Evolutionary conservation across 1,140 invertebrate genomes (phyloP), one percentile per base, ranked within the genome.

Genomic region (Atta colombica): DNA sequence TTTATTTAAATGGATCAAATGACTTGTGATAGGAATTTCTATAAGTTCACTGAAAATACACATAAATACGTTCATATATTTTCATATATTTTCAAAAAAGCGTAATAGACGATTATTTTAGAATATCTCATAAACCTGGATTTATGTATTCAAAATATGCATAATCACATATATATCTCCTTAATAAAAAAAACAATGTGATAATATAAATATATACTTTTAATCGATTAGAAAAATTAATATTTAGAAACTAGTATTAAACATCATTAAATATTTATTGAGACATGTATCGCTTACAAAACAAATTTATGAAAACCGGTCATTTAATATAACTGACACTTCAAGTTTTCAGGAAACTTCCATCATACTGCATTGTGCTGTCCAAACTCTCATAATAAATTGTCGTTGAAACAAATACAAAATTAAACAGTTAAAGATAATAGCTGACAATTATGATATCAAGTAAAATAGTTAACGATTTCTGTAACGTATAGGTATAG

Each of bases 341-440:
- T 75, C 21, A 68, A 69, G 51, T 80, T 80, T 25, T 80, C 69
- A 45, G n/a, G 45, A 51, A 75, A 84, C 18, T 84, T 60, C 25
- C 18, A 35, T 49, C 69, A 31, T 51, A 60, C 63, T 75, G 18
- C 63, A 84, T 74, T 60, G 31, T 16, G 25, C 39, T 84, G 18
- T 60, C 80, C 39, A 74, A 65, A 74, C 35, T 82, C 55, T 21
- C 55, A 25, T 74, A 39, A 84, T 25, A 75, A 84, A 74, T 84
- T 21, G 14, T 61, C 25, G 39, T 84, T 61, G 7, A 75, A 84
- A 21, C 69, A 74, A 75, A 39, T 53, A 3, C 39, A 31, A 69
- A 84, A 75, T 25, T 74, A 51, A 49, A 72, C 68, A 61, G 39
- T 84, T 84, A 21, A 82, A 74, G 80, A 69, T 84, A 84, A 61